Conservation (phyloP, 2,888 invertebrate species). For the Rhagophthalmus giganteus region DNA sequence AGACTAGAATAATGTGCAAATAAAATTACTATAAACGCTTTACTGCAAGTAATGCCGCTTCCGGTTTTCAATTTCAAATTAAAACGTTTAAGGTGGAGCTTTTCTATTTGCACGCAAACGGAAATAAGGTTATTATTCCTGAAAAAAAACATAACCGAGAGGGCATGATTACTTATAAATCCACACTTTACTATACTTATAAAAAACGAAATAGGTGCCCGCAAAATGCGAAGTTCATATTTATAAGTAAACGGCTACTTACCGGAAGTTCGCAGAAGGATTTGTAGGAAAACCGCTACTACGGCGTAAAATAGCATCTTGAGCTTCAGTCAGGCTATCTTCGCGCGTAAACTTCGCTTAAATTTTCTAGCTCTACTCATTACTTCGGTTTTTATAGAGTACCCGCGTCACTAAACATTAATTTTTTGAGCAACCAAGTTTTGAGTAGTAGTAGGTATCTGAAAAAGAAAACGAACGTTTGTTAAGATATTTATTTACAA, state of each 20-base stretch:
- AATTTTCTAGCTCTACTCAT: neutral
- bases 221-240: too few species aligned
- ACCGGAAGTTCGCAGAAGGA: conserved; percentile 45
- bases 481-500: neutral
- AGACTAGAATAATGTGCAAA: conserved; percentile 18
- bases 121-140: conserved; percentile 19
- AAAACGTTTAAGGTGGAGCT: conserved; percentile 12
- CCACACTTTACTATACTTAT: too few species aligned
- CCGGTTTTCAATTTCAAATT: conserved; percentile 18
- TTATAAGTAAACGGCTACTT: conserved; percentile 30
- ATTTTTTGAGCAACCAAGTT: too few species aligned
- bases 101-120: conserved; percentile 20
- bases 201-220: too few species aligned
- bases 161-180: too few species aligned
- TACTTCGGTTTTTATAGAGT: neutral
- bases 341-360: neutral
- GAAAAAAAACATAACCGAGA: too few species aligned
- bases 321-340: conserved; percentile 34
- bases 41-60: conserved; percentile 10
- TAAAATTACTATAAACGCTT: conserved; percentile 18
- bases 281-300: conserved; percentile 43
- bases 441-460: too few species aligned
- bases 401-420: too few species aligned
- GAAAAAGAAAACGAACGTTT: too few species aligned
- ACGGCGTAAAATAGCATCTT: conserved; percentile 44